A percentile compares a stretch with the other conserved stretches of the same genome.
Evolutionary conservation across 2,888 invertebrate species (phyloP).

Genomic region (Scrobipalpa costella): DNA sequence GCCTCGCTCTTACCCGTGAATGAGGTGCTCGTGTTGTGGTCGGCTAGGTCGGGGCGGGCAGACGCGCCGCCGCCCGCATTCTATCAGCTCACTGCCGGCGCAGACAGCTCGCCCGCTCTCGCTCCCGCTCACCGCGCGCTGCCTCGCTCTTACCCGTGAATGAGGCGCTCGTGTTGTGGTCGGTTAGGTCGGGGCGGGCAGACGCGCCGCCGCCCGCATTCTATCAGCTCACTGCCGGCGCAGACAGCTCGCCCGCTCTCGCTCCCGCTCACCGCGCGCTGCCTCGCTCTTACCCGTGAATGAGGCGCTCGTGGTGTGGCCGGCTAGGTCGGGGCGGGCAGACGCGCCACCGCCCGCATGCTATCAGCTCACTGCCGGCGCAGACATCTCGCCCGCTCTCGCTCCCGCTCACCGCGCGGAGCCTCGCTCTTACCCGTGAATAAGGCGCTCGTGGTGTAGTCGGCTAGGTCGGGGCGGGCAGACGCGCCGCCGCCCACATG

Average conservation of each 20-base stretch:
- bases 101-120: slow-evolving; percentile 70
- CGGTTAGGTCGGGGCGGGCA: too few relatives aligned
- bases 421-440: too few relatives aligned
- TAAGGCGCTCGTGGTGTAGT: too few relatives aligned
- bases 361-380: slow-evolving; percentile 75
- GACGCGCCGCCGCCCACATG: too few relatives aligned
- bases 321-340: slow-evolving; percentile 78
- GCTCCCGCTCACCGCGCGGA: slow-evolving; percentile 71
- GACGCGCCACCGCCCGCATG: slow-evolving; percentile 78
- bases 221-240: too few relatives aligned
- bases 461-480: too few relatives aligned
- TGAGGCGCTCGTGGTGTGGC: slow-evolving; percentile 73
- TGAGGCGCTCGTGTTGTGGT: too few relatives aligned
- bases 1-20: slow-evolving; percentile 53
- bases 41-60: slow-evolving; percentile 78
- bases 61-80: slow-evolving; percentile 79
- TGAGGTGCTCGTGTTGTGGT: slow-evolving; percentile 73
- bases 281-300: too few relatives aligned
- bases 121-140: slow-evolving; percentile 71
- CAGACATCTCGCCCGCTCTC: slow-evolving; percentile 70
- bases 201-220: too few relatives aligned
- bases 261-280: too few relatives aligned
- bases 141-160: too few relatives aligned
- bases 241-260: too few relatives aligned
- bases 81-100: slow-evolving; percentile 75